phyloP scores from a whole-genome alignment of 2,888 invertebrate genomes.

The Seira ritae region DNA sequence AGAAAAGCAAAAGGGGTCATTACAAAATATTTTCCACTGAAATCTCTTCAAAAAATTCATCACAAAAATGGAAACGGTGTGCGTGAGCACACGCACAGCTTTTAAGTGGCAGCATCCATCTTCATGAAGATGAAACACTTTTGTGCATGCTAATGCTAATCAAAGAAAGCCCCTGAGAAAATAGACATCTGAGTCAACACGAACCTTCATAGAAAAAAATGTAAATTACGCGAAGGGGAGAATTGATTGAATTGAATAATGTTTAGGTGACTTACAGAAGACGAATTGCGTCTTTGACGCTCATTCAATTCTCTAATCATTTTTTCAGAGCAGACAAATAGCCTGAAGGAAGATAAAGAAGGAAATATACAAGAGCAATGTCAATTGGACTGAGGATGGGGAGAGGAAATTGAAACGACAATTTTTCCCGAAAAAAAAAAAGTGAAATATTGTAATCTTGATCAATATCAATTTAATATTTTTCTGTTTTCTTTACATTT shows the following conservation, averaged over 20 bases:
- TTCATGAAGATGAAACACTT: too few species aligned
- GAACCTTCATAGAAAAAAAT: neutral
- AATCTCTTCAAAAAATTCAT: too few species aligned
- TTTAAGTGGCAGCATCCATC: neutral
- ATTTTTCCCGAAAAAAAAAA: neutral
- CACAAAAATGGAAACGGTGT: too few species aligned
- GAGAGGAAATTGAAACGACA: too few species aligned
- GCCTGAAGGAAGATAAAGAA: too few species aligned
- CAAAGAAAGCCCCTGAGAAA: neutral
- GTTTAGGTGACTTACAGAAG: neutral
- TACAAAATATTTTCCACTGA: too few species aligned
- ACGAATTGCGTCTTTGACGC: neutral
- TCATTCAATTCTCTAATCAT: neutral
- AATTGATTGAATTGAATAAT: neutral
- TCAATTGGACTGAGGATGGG: too few species aligned
- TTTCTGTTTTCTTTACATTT: neutral
- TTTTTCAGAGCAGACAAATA: neutral
- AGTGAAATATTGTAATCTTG: neutral
- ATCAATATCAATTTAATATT: neutral
- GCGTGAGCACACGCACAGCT: neutral
- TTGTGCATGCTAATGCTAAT: too few species aligned
- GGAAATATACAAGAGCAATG: too few species aligned
- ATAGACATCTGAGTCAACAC: neutral
- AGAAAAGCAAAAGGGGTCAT: too few species aligned
- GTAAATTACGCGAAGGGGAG: neutral